Evolutionary conservation across 2,797 vertebrate species (phyloP), one percentile per base, ranked within the genome.

Genomic region (Yasuhikotakia modesta): DNA sequence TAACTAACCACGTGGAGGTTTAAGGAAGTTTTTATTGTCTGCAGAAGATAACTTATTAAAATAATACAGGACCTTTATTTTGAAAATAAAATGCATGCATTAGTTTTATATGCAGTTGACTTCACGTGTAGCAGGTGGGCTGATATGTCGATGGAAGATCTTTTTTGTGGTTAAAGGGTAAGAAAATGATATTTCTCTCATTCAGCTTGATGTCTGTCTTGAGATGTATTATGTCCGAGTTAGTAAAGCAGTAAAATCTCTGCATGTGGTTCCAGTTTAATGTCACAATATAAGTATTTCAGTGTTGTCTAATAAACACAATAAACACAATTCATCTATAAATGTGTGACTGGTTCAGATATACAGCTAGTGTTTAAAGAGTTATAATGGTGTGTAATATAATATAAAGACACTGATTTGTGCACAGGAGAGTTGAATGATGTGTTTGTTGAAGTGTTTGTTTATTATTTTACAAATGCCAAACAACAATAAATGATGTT

Each of bases 151-250:
- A 79, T 95, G 85, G 94, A 95, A 79, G 94, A 95, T 73, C 94
- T 96, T 95, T 89, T 95, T 95, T 86, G 94, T 95, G 45, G 94
- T 96, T 66, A 94, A 93, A 82, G 94, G 94, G 95, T 96, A 85
- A 95, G 92, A 27, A 79, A 73, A 53, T 12, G 45, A n/a, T 16
- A 1, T 32, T 70, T 1, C 6, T 32, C 17, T 67, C 2, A 0
- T 22, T 0, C 24, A n/a, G 35, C 43, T 60, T 13, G 39, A 30
- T 11, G 16, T n/a, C 1, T 46, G 2, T 61, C 17, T 76, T 32
- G 35, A 5, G 8, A 1, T 35, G 30, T 32, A 2, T 2, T 32
- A 32, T 32, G 30, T 32, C 30, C n/a, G 32, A 13, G 14, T 50
- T 14, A 52, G 45, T 13, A 16, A 69, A 60, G 74, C 27, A 39